Evolutionary conservation across 2,797 vertebrate genomes (phyloP), one percentile per base, ranked within the genome.

Genomic region (Sitta carolinensis): DNA sequence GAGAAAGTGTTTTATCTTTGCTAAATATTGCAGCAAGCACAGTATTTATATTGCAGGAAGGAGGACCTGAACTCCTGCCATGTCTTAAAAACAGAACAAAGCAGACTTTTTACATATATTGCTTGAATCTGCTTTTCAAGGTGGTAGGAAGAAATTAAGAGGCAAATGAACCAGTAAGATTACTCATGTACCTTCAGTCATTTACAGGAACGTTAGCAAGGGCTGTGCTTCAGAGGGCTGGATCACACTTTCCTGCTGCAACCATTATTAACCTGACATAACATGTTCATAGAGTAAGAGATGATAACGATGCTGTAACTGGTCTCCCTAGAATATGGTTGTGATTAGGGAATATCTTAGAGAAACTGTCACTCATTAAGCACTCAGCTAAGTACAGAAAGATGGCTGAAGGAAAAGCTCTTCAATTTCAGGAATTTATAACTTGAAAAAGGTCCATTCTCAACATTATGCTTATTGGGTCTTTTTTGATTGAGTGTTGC

Each of bases 211-310:
- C 32, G n/a, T 82, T 84, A 93, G 73, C 63, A 63, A 93, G 90
- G 62, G 38, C 45, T 50, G 51, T 3, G 67, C 70, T 91, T 91
- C 91, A 62, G 66, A 90, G 87, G 36, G 68, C 79, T 88, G 62
- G 59, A 74, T 93, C 75, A 43, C 4, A 8, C 54, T 48, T 92
- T 63, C 87, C 84, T 70, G 69, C 66, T 78, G 73, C 87, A 90
- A 51, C 87, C 74, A 66, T 79, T 90, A 95, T 82, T 84, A 94
- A 83, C 80, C 57, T 90, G 78, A 93, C 86, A 90, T 54, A 87
- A 87, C 72, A 72, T 36, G 68, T 72, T 87, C 72, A 50, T 1
- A 58, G 72, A 84, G 57, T 9, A 76, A 54, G 86, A 80, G 74
- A 78, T 10, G 57, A 63, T 90, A 95, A 92, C 1, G n/a, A 68